phyloP scores from a whole-genome alignment of 1,140 invertebrate genomes.

The Meteorus sp. region DNA sequence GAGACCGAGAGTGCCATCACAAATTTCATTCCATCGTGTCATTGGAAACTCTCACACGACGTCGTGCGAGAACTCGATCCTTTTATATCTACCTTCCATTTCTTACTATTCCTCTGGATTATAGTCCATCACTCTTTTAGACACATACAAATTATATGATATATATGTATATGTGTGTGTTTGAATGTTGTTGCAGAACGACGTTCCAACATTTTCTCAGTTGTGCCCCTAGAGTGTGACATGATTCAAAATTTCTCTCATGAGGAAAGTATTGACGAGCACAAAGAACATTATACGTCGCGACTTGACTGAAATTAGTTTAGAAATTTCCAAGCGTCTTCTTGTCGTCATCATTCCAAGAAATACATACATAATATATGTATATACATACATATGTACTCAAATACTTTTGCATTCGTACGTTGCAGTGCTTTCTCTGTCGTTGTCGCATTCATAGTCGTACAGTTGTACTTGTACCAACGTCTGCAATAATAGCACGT shows the following conservation, averaged over 20 bases:
- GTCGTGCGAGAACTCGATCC: slow-evolving; percentile 8
- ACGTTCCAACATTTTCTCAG: neutral
- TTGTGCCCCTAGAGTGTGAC: slow-evolving; percentile 7
- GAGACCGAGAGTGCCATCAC: slow-evolving; percentile 11
- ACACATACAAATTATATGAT: neutral
- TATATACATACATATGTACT: neutral
- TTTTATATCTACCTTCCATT: slow-evolving; percentile 11
- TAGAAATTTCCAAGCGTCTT: slow-evolving; percentile 28
- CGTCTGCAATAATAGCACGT: slow-evolving; percentile 14
- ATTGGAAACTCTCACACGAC: slow-evolving; percentile 22
- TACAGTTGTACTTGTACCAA: too few relatives aligned
- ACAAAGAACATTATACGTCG: too few relatives aligned
- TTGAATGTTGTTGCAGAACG: too few relatives aligned
- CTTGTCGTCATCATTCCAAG: neutral
- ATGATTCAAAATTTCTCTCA: slow-evolving; percentile 26
- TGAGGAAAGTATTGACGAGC: slow-evolving; percentile 23
- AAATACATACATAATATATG: neutral
- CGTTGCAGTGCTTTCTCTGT: neutral
- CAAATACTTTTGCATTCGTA: too few relatives aligned
- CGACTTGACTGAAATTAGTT: slow-evolving; percentile 28
- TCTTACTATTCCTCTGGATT: neutral
- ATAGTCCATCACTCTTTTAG: neutral
- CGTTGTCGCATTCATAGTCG: too few relatives aligned
- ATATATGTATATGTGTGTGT: too few relatives aligned
- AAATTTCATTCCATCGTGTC: slow-evolving; percentile 21